Evolutionary conservation across 2,113 vertebrate genomes (phyloP).

Genomic region (Pyrgilauda ruficollis): DNA sequence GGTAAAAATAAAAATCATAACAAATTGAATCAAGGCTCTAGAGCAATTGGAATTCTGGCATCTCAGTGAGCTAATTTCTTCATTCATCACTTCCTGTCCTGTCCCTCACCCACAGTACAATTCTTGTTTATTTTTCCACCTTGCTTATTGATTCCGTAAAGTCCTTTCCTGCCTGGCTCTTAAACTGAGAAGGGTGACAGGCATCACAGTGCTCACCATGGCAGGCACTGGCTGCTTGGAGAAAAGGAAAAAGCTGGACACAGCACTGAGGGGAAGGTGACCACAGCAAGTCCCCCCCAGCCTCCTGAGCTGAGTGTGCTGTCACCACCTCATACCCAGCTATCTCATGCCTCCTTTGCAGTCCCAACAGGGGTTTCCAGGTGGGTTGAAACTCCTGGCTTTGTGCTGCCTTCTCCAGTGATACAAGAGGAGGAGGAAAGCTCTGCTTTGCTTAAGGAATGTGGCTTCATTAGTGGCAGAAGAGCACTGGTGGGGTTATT

Average conservation of each 20-base stretch:
- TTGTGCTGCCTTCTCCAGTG: background rate
- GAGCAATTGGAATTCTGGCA: background rate
- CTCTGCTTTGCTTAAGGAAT: background rate
- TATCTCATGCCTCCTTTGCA: background rate
- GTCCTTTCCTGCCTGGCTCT: background rate
- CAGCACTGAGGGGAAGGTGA: background rate
- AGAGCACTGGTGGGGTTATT: background rate
- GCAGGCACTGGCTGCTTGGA: background rate
- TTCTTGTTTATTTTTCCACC: background rate
- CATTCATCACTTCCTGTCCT: background rate
- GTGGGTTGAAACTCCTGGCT: background rate
- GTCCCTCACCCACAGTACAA: background rate
- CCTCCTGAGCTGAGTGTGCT: background rate
- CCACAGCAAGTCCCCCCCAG: background rate
- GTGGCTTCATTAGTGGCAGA: background rate
- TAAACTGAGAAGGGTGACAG: background rate
- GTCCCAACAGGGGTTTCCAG: background rate
- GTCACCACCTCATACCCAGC: background rate
- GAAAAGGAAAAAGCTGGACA: background rate
- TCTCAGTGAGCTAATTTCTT: background rate
- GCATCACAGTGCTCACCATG: background rate
- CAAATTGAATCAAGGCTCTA: background rate
- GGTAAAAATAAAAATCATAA: background rate
- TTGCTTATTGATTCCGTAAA: background rate
- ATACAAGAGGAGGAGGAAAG: background rate